Evolutionary conservation across 1,140 invertebrate genomes (phyloP).

Genomic region (Leptinotarsa defecta): DNA sequence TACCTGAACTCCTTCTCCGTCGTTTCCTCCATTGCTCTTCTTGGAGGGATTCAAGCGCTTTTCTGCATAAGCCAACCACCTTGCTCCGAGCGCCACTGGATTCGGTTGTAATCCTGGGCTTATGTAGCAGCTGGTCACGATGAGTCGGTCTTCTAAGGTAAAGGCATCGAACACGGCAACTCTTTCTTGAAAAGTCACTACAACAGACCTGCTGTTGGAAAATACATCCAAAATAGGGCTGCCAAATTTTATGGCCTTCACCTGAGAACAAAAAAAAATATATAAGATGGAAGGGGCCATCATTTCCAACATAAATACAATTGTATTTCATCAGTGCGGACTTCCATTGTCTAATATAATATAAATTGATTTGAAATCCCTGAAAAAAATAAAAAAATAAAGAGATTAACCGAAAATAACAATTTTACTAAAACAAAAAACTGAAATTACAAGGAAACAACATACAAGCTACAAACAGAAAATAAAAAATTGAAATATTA

Average conservation of each 20-base stretch:
- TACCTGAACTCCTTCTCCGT: constrained; percentile 61
- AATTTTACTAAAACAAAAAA: too few species aligned
- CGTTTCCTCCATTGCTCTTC: constrained; percentile 85
- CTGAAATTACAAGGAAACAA: too few species aligned
- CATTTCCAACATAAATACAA: too few species aligned
- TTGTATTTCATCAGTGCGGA: too few species aligned
- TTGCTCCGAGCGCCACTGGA: constrained; percentile 85
- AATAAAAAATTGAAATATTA: too few species aligned
- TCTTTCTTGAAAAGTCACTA: constrained; percentile 86
- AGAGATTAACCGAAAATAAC: too few species aligned
- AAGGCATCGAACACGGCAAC: constrained; percentile 90
- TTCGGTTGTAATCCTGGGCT: constrained; percentile 84
- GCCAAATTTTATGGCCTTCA: constrained; percentile 91
- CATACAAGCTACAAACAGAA: too few species aligned
- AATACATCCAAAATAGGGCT: constrained; percentile 85
- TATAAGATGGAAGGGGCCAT: too few species aligned
- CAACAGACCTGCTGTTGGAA: constrained; percentile 80
- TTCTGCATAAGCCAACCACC: constrained; percentile 84
- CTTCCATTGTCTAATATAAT: too few species aligned
- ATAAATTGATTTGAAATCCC: too few species aligned
- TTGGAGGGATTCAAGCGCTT: constrained; percentile 79
- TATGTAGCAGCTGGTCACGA: constrained; percentile 88
- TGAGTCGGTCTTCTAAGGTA: constrained; percentile 82
- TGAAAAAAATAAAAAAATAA: too few species aligned
- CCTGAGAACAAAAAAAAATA: constrained; percentile 53